Base-by-base conservation (phyloP, 2,888 invertebrate genomes). In the Argynnis bischoffii region DNA sequence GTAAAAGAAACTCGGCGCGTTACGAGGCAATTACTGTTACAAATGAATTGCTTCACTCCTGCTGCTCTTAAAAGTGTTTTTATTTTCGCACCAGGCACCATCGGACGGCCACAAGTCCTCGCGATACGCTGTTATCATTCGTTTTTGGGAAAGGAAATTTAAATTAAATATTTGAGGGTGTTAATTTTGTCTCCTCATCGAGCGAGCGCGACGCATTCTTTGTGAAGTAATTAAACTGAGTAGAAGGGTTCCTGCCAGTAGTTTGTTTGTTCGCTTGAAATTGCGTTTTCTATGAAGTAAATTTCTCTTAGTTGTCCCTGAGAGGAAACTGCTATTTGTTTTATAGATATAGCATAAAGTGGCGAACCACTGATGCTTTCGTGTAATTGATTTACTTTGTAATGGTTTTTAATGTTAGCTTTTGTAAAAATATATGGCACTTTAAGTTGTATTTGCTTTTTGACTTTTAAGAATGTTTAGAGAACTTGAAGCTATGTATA, bases 131-230 rank as follows among this genome's bases (percentile, higher is more conserved):
- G 89, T 90, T 91, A 91, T 90, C 90, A 87, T 92, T 90, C 90
- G 90, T 89, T 90, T 88, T 85, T 82, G 86, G 84, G 81, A 81
- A 81, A 81, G 85, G 84, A 92, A 91, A 92, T 92, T 92, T 90
- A 92, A 92, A 92, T 92, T 92, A 92, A 92, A 92, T 92, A 92
- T 92, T 92, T 91, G 91, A 89, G 92, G 87, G 87, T 89, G 92
- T 92, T 92, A 91, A 92, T 91, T 92, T 92, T 90, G 92, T 92
- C 92, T 92, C 89, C 92, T 92, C 92, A 90, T 91, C 88, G 91
- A 84, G 91, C 84, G 88, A 89, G 84, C 83, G 87, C 92, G 90
- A 90, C 92, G 92, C 92, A 92, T 92, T 92, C 92, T 92, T 92
- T 90, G 92, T 88, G 86, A 92, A 92, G 92, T 92, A 92, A 92